Percentiles rank a stretch among this genome's conserved stretches.
These are phyloP conservation scores for Drosophila ustulata DNA, from an alignment of 2,888 invertebrate genomes.

Conservation along the genomic window DNA sequence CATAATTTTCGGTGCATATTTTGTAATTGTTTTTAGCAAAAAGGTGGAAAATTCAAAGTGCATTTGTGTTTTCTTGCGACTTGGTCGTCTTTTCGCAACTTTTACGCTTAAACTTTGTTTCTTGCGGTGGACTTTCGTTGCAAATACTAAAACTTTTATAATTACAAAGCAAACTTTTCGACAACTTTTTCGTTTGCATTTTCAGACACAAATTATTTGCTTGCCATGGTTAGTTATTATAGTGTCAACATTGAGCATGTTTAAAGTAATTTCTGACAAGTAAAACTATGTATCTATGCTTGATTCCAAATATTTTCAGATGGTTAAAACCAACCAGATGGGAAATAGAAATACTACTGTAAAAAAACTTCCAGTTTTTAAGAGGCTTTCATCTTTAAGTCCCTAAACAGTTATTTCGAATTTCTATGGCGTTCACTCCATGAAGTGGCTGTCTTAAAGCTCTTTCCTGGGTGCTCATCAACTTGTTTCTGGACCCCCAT, in stretches of 20 bases:
- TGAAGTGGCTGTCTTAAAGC: not conserved
- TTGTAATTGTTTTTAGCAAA: not conserved
- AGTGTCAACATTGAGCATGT: not conserved
- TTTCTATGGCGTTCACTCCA: not conserved
- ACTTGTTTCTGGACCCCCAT: conserved; percentile 10
- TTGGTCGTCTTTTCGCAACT: not conserved
- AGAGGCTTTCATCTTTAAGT: not conserved
- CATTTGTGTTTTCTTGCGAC: not conserved
- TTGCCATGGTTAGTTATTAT: too few species aligned
- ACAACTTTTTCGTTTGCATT: conserved; percentile 17
- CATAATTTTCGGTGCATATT: not conserved
- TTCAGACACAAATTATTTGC: not conserved
- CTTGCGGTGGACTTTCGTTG: conserved; percentile 10
- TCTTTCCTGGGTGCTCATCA: conserved; percentile 5
- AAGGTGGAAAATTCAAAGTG: conserved; percentile 5
- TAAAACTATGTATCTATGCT: not conserved
- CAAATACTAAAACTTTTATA: conserved; percentile 36
- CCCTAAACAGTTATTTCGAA: conserved; percentile 3
- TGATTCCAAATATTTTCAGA: not conserved
- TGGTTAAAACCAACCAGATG: not conserved
- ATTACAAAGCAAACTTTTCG: conserved; percentile 38
- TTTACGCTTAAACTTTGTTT: conserved; percentile 16
- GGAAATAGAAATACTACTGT: too few species aligned
- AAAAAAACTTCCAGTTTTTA: not conserved
- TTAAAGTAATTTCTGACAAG: not conserved